A percentile compares a stretch with the other conserved stretches of the same genome.
Conservation (phyloP, 2,113 vertebrate species). For the Paradoxurus hermaphroditus region DNA sequence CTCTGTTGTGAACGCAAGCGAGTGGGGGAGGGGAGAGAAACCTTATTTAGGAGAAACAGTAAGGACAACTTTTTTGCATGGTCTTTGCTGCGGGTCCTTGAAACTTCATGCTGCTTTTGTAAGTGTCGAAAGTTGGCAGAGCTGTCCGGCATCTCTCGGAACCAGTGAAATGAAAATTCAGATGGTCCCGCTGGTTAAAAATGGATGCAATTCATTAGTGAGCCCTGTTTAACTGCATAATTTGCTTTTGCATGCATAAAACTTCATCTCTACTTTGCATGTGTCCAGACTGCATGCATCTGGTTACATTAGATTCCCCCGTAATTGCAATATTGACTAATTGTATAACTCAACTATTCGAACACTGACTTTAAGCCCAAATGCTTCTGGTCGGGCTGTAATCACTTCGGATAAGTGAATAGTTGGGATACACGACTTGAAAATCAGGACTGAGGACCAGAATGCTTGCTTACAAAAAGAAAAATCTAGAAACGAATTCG, state of each 20-base stretch:
- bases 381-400: slow-evolving; percentile 72
- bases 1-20: slow-evolving; percentile 55
- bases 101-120: slow-evolving; percentile 21
- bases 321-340: slow-evolving; percentile 82
- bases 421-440: slow-evolving; percentile 71
- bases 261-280: slow-evolving; percentile 56
- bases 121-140: not conserved
- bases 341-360: slow-evolving; percentile 80
- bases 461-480: not conserved
- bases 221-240: slow-evolving; percentile 45
- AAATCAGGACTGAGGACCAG: slow-evolving; percentile 22
- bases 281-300: slow-evolving; percentile 63
- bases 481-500: not conserved
- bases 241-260: slow-evolving; percentile 63
- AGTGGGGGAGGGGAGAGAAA: not conserved
- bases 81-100: not conserved
- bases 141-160: not conserved
- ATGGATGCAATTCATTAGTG: slow-evolving; percentile 41
- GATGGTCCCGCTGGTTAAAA: slow-evolving; percentile 19
- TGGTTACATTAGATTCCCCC: slow-evolving; percentile 80
- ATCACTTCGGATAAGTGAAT: slow-evolving; percentile 81
- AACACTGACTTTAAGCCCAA: slow-evolving; percentile 73
- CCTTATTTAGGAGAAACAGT: not conserved
- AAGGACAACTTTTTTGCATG: not conserved
- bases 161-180: slow-evolving; percentile 49